Percentiles rank a stretch among this genome's conserved stretches.
These are phyloP conservation scores for Clunio marinus DNA, from an alignment of 2,888 invertebrate species.

Conservation along the genomic window DNA sequence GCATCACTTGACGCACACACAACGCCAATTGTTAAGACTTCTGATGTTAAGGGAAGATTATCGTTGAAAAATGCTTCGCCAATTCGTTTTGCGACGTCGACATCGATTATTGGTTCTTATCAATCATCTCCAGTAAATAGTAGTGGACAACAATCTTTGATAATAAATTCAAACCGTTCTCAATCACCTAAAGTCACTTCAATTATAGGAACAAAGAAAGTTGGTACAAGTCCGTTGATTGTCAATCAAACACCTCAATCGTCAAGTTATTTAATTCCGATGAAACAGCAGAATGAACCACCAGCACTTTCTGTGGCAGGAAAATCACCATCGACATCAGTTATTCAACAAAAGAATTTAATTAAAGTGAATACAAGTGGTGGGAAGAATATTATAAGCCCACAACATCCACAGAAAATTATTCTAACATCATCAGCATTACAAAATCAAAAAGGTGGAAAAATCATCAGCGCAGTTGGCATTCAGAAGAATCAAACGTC, in stretches of 20 bases:
- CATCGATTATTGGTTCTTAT: not conserved
- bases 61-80: not conserved
- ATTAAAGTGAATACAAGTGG: not conserved
- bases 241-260: slow-evolving; percentile 40
- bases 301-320: not conserved
- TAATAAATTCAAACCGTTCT: slow-evolving; percentile 40
- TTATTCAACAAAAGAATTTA: slow-evolving; percentile 10
- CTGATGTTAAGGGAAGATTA: not conserved
- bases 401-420: slow-evolving; percentile 4
- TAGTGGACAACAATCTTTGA: slow-evolving; percentile 35
- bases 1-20: slow-evolving; percentile 40
- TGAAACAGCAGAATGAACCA: slow-evolving; percentile 41
- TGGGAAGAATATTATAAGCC: slow-evolving; percentile 5
- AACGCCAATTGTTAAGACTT: slow-evolving; percentile 36
- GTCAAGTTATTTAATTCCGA: slow-evolving; percentile 44
- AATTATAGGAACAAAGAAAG: slow-evolving; percentile 40
- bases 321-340: too few relatives aligned
- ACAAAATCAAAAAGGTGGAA: slow-evolving; percentile 17
- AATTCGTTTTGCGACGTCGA: not conserved
- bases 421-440: slow-evolving; percentile 23
- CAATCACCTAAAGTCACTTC: slow-evolving; percentile 40
- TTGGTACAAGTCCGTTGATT: slow-evolving; percentile 40
- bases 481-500: slow-evolving; percentile 18
- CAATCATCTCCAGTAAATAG: slow-evolving; percentile 4
- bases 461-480: not conserved